These are phyloP conservation scores for Bostrychus sinensis DNA, from an alignment of 2,113 vertebrate species.

Conservation along the genomic window DNA sequence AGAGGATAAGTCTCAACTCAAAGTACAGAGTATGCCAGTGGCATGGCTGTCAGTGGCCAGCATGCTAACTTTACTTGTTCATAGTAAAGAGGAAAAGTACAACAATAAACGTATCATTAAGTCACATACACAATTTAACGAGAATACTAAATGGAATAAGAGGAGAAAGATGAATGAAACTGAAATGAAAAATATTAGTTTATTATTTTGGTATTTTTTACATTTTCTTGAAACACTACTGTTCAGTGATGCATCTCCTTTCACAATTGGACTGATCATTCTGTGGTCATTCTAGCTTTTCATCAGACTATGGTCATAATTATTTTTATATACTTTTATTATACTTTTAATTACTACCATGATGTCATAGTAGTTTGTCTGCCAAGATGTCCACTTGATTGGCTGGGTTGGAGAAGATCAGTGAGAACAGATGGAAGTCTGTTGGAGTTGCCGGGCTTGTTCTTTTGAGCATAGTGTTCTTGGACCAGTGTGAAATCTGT, in stretches of 20 bases:
- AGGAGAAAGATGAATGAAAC: too few species aligned
- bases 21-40: constrained; percentile 19
- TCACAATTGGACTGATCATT: constrained; percentile 1
- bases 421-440: constrained; percentile 41
- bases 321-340: constrained; percentile 20
- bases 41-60: constrained; percentile 1
- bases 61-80: background rate
- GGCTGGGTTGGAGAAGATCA: constrained; percentile 14
- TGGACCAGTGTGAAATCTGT: constrained; percentile 39
- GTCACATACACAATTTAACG: too few species aligned
- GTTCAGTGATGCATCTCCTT: too few species aligned
- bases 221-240: background rate
- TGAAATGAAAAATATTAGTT: too few species aligned
- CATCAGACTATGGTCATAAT: constrained; percentile 9
- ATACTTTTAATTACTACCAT: background rate
- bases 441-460: constrained; percentile 22
- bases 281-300: background rate
- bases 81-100: background rate
- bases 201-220: background rate
- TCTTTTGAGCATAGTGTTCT: constrained; percentile 43
- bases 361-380: constrained; percentile 16
- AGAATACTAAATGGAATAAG: too few species aligned
- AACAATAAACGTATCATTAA: too few species aligned
- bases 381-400: constrained; percentile 21
- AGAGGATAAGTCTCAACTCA: constrained; percentile 32